A percentile compares a stretch with the other conserved stretches of the same genome.
Conservation (phyloP, 2,888 invertebrate genomes). For the Caenorhabditis virilis region DNA sequence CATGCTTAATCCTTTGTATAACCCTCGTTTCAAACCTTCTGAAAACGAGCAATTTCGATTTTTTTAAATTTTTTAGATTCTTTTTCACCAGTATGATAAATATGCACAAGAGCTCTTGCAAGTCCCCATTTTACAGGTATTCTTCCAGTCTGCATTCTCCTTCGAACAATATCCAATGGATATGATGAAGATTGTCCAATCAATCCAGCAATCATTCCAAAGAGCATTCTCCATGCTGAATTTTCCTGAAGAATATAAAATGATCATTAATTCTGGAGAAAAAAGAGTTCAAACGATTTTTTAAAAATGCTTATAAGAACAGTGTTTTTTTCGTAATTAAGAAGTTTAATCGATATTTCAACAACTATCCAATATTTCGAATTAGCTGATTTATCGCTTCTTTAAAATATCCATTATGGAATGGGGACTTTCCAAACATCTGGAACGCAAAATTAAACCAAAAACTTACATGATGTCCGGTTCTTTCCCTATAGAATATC, state of each 20-base stretch:
- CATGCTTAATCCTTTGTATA: constrained; percentile 98
- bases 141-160: constrained; percentile 70
- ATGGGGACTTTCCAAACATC: no score
- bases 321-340: no score
- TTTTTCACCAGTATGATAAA: constrained; percentile 41
- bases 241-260: constrained; percentile 29
- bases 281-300: no score
- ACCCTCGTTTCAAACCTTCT: constrained; percentile 86
- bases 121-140: constrained; percentile 78
- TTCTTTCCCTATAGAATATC: constrained; percentile 74
- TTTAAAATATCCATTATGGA: no score
- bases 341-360: no score
- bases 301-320: no score
- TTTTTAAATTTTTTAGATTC: not conserved
- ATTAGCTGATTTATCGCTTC: no score
- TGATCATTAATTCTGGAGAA: not conserved
- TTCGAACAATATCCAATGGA: constrained; percentile 89
- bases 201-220: constrained; percentile 89
- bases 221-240: constrained; percentile 74
- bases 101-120: constrained; percentile 26
- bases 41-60: constrained; percentile 68
- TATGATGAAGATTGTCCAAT: constrained; percentile 93
- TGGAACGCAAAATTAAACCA: no score
- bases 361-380: no score
- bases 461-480: constrained; percentile 40